Evolutionary conservation across 2,113 vertebrate genomes (phyloP), one percentile per base, ranked within the genome.

Genomic region (Istiophorus platypterus): DNA sequence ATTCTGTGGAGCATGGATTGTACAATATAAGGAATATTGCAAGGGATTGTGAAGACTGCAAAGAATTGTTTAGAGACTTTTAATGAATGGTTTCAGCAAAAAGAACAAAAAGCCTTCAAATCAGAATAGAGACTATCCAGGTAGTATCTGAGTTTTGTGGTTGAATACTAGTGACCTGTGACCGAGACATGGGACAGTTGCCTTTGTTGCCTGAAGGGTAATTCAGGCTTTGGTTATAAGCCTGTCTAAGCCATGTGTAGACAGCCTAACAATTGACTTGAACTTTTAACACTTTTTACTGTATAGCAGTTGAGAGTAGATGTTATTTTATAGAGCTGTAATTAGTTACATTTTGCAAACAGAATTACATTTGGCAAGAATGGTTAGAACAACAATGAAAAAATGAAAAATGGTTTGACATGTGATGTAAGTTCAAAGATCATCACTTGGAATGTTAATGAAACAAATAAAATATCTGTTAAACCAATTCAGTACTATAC

Each of bases 401-500:
- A 20, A 13, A 37, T 24, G 17, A 66, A 62, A 29, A 59, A 58
- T 42, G 31, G 9, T 34, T 72, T 57, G 26, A 56, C 20, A 24
- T 22, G n/a, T 26, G 22, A 5, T 34, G 61, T 27, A 13, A 5
- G n/a, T 57, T 65, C 37, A 68, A 12, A 27, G 14, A 66, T 45
- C 5, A 9, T 68, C 13, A 74, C 47, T 11, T 79, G 76, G 65
- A 81, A 73, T 74, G 74, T 81, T 22, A 18, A 51, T 62, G 6
- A 15, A 61, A 41, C n/a, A 65, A 70, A 52, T 31, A 22, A 56
- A 62, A 63, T 26, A 27, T 61, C 54, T 41, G 41, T 11, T 27
- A 5, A 34, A 42, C 63, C 56, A 34, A 47, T 49, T 34, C 8
- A 41, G 12, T 37, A 0, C 51, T 26, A 18, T 74, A 52, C 31